Conservation (phyloP, 1,140 invertebrate genomes). For the Ctenoplectra terminalis region DNA sequence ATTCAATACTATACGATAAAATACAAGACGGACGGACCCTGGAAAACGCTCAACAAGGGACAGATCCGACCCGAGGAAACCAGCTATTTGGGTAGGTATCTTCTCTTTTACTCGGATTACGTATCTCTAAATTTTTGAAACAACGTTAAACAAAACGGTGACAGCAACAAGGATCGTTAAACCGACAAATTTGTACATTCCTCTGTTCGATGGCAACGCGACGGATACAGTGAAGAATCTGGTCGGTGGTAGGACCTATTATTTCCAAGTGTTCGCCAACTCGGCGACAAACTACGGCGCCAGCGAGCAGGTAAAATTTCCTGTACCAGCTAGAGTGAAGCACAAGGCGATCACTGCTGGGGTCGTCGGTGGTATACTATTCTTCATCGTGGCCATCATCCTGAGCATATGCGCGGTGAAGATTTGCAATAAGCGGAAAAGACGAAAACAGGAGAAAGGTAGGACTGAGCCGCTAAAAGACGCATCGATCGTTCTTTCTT, state of each 20-base stretch:
- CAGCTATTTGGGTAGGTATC: constrained; percentile 89
- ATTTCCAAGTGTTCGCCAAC: constrained; percentile 94
- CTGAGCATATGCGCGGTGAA: constrained; percentile 97
- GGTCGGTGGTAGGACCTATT: constrained; percentile 94
- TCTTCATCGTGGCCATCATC: constrained; percentile 98
- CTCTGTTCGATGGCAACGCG: not conserved
- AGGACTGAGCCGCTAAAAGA: constrained; percentile 61
- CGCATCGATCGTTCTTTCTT: constrained; percentile 23
- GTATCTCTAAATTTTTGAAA: no score
- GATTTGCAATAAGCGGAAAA: constrained; percentile 97
- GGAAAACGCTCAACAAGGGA: constrained; percentile 93
- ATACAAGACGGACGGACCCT: constrained; percentile 93
- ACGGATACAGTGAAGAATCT: constrained; percentile 91
- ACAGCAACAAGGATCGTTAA: no score
- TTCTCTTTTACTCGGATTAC: not conserved
- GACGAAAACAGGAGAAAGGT: constrained; percentile 99
- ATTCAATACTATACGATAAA: constrained; percentile 96
- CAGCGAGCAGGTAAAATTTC: constrained; percentile 93
- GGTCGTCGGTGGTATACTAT: constrained; percentile 96
- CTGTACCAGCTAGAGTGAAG: constrained; percentile 93
- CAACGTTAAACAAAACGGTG: not conserved
- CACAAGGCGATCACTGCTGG: constrained; percentile 97
- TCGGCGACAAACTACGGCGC: constrained; percentile 91
- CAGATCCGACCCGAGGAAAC: constrained; percentile 94
- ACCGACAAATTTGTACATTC: not conserved